phyloP scores from a whole-genome alignment of 2,113 vertebrate genomes.

The Hucho hucho region DNA sequence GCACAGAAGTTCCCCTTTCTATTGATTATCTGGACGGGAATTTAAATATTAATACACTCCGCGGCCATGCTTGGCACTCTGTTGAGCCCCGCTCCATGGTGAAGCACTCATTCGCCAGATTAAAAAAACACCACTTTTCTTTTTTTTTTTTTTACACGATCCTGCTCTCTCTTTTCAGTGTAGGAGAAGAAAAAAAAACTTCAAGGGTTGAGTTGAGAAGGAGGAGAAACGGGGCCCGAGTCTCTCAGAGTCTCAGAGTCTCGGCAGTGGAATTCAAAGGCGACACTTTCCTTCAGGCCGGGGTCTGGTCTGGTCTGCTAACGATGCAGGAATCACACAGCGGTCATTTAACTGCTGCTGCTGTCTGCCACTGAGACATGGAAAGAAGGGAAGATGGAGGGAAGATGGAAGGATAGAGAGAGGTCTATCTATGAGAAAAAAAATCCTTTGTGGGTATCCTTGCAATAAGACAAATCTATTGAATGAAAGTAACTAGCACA shows the following conservation, averaged over 20 bases:
- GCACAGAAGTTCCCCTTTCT: conserved; percentile 78
- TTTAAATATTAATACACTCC: conserved; percentile 84
- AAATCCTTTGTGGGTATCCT: background rate
- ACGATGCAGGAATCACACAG: conserved; percentile 62
- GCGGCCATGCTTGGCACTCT: conserved; percentile 71
- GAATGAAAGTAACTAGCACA: too few species aligned
- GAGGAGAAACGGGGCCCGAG: conserved; percentile 48
- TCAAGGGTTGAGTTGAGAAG: conserved; percentile 60
- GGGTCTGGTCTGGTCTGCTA: conserved; percentile 54
- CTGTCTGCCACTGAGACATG: conserved; percentile 41
- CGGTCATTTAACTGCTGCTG: conserved; percentile 63
- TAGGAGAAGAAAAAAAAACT: conserved; percentile 62
- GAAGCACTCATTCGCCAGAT: conserved; percentile 80
- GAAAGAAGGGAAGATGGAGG: background rate
- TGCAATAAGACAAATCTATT: too few species aligned
- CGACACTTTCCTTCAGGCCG: conserved; percentile 63
- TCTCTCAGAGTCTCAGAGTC: conserved; percentile 36
- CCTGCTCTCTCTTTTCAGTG: conserved; percentile 68
- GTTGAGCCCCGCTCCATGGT: conserved; percentile 74
- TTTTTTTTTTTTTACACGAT: conserved; percentile 69
- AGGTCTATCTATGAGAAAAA: background rate
- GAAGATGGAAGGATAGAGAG: too few species aligned
- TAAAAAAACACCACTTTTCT: conserved; percentile 64
- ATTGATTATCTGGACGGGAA: conserved; percentile 80
- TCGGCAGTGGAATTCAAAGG: conserved; percentile 67